Evolutionary conservation across 1,140 invertebrate genomes (phyloP).

Genomic region (Leptestheria dahalacensis): DNA sequence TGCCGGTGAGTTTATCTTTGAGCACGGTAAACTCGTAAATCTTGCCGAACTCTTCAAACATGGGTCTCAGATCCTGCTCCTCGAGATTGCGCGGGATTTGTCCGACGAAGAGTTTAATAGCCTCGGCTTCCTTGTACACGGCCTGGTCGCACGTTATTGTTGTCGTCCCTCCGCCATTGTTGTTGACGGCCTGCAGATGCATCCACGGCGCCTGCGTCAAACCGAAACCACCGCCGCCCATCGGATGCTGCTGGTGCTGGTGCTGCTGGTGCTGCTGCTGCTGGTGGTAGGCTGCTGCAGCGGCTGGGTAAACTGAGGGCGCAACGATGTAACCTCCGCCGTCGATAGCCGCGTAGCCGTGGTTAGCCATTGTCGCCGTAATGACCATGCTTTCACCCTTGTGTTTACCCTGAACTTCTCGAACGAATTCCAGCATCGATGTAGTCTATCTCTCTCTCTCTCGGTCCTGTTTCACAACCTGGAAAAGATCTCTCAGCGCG

Average conservation of each 20-base stretch:
- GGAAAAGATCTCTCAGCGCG: too few relatives aligned
- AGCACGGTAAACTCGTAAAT: slow-evolving; percentile 87
- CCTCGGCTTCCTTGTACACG: slow-evolving; percentile 35
- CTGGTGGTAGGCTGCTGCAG: neutral
- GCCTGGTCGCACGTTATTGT: neutral
- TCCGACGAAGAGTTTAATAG: slow-evolving; percentile 79
- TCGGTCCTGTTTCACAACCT: too few relatives aligned
- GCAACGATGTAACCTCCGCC: neutral
- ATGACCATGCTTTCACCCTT: neutral
- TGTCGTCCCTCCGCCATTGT: neutral
- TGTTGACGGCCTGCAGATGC: neutral
- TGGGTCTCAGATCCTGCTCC: slow-evolving; percentile 71
- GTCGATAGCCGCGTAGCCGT: neutral
- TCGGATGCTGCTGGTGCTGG: slow-evolving; percentile 5
- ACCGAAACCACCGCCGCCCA: too few relatives aligned
- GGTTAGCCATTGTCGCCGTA: slow-evolving; percentile 5
- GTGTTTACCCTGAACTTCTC: too few relatives aligned
- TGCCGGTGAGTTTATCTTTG: slow-evolving; percentile 82
- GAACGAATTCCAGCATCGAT: too few relatives aligned
- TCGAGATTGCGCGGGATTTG: slow-evolving; percentile 81
- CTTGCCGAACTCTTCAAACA: slow-evolving; percentile 84
- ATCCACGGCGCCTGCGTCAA: neutral
- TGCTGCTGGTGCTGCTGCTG: neutral
- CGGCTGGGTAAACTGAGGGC: neutral
- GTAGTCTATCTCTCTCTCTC: too few relatives aligned